These are phyloP conservation scores for Pterocles orientalis DNA, from an alignment of 2,113 vertebrate species.

Conservation along the genomic window DNA sequence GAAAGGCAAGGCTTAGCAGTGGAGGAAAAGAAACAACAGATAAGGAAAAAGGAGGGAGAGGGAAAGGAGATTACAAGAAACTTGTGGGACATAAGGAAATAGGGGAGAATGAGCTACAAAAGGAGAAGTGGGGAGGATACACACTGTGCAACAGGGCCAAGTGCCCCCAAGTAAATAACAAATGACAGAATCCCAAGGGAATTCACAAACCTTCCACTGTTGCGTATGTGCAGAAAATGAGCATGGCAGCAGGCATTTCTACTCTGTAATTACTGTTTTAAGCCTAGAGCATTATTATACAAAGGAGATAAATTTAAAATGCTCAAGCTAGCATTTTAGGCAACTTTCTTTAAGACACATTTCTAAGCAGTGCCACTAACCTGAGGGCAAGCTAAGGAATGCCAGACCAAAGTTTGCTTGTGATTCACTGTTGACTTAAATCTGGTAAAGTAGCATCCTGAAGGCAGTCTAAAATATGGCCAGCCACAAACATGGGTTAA, in stretches of 20 bases:
- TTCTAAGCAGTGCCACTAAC: conserved; percentile 19
- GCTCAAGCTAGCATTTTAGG: conserved; percentile 12
- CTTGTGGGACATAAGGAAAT: neutral
- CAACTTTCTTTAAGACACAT: conserved; percentile 6
- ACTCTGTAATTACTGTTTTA: neutral
- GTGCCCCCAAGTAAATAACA: neutral
- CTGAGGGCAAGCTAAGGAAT: conserved; percentile 11
- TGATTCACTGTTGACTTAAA: conserved; percentile 50
- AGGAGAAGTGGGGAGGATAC: neutral
- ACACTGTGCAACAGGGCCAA: neutral
- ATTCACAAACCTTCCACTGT: neutral
- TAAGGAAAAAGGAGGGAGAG: neutral
- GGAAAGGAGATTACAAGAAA: neutral
- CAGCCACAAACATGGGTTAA: conserved; percentile 36
- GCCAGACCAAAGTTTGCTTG: neutral
- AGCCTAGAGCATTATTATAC: neutral
- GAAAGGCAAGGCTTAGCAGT: neutral
- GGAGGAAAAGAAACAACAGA: neutral
- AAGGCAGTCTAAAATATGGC: conserved; percentile 25
- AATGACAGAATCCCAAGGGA: neutral
- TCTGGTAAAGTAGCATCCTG: conserved; percentile 19
- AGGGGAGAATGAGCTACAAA: neutral
- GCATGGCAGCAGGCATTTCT: neutral
- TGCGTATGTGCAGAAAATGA: neutral
- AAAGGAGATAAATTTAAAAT: conserved; percentile 27